Evolutionary conservation across 2,797 vertebrate genomes (phyloP).

Genomic region (Halcyon badia): DNA sequence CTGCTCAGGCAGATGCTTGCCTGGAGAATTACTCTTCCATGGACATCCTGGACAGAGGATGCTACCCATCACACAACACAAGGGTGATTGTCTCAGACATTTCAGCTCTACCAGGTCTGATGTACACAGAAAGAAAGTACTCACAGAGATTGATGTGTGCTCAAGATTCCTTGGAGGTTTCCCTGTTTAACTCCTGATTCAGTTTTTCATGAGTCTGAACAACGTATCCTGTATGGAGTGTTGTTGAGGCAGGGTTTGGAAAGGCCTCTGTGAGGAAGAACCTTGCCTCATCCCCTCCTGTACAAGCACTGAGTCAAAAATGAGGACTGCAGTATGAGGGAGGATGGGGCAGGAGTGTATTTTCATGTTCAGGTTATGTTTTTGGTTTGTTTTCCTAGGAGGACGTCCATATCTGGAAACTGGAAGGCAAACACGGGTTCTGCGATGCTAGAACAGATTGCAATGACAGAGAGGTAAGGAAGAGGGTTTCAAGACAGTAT

Average conservation of each 20-base stretch:
- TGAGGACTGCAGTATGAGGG: neutral
- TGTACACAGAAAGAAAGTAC: constrained; percentile 43
- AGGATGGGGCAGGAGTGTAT: constrained; percentile 31
- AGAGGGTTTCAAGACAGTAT: neutral
- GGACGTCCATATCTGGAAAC: constrained; percentile 97
- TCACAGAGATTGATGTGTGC: constrained; percentile 26
- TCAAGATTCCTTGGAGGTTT: constrained; percentile 54
- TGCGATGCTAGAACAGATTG: constrained; percentile 97
- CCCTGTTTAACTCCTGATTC: constrained; percentile 34
- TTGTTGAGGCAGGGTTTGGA: constrained; percentile 34
- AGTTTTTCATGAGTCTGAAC: constrained; percentile 12
- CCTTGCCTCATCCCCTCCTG: constrained; percentile 4
- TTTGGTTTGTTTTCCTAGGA: constrained; percentile 85
- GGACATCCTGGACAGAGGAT: neutral
- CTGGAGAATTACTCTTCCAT: neutral
- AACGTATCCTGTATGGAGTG: constrained; percentile 8
- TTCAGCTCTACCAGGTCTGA: neutral
- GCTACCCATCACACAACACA: constrained; percentile 1
- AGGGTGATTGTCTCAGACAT: constrained; percentile 13
- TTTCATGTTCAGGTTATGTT: constrained; percentile 20
- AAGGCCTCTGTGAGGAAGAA: constrained; percentile 46
- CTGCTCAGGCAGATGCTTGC: constrained; percentile 1
- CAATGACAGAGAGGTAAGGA: constrained; percentile 95
- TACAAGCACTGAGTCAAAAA: constrained; percentile 20
- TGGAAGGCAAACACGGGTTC: constrained; percentile 99